Percentiles rank a stretch among this genome's conserved stretches.
Evolutionary conservation across 2,888 invertebrate genomes (phyloP).

Genomic region (Halictus quadricinctus): DNA sequence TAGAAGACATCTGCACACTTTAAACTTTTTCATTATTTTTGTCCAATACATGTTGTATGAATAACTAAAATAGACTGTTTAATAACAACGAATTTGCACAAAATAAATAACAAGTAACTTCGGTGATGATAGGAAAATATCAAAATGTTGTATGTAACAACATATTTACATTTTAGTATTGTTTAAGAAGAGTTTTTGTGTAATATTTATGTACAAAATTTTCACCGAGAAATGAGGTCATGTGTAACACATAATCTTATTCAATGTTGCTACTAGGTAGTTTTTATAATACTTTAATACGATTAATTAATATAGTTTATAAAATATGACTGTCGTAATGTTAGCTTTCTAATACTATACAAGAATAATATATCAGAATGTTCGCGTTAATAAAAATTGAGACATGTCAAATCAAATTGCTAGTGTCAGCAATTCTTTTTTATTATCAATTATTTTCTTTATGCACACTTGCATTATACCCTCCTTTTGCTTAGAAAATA

Average conservation of each 20-base stretch:
- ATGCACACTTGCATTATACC: conserved; percentile 48
- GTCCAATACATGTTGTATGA: background rate
- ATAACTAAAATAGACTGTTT: background rate
- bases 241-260: conserved; percentile 10
- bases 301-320: conserved; percentile 10
- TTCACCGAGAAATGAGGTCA: conserved; percentile 11
- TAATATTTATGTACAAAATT: conserved; percentile 28
- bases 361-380: conserved; percentile 31
- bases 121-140: background rate
- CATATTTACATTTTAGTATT: conserved; percentile 21
- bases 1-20: background rate
- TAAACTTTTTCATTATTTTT: conserved; percentile 3
- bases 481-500: conserved; percentile 56
- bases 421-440: conserved; percentile 30
- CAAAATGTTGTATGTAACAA: background rate
- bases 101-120: conserved; percentile 28
- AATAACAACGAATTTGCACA: background rate
- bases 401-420: conserved; percentile 19
- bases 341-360: conserved; percentile 7
- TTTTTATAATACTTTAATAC: conserved; percentile 21
- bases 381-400: conserved; percentile 22
- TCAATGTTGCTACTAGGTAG: conserved; percentile 13
- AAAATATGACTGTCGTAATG: conserved; percentile 9
- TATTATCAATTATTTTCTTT: conserved; percentile 55
- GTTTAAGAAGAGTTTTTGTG: conserved; percentile 12